phyloP scores from a whole-genome alignment of 1,140 invertebrate genomes.

The Copidosoma floridanum region DNA sequence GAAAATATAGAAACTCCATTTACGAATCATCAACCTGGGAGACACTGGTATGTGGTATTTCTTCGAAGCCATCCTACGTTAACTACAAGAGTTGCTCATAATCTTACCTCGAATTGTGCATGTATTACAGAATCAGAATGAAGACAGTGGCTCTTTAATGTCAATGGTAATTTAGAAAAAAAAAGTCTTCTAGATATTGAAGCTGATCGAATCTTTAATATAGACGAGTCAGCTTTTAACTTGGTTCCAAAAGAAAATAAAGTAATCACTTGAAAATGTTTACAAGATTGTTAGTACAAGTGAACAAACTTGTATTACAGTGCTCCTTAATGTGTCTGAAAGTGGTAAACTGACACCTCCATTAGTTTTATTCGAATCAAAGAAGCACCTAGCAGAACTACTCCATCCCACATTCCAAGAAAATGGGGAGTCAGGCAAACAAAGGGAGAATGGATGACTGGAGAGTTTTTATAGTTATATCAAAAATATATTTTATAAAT shows the following conservation, averaged over 20 bases:
- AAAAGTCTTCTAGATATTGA: not conserved
- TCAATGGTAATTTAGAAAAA: not conserved
- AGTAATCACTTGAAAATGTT: not conserved
- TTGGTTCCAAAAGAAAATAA: not conserved
- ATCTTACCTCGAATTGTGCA: not conserved
- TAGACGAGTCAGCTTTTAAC: not conserved
- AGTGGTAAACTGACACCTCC: too few relatives aligned
- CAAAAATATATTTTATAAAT: slow-evolving; percentile 11
- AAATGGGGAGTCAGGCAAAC: not conserved
- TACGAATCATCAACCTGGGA: too few relatives aligned
- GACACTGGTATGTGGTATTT: not conserved
- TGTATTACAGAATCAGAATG: not conserved
- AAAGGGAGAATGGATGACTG: slow-evolving; percentile 25
- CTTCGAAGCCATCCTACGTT: not conserved
- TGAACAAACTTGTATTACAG: too few relatives aligned
- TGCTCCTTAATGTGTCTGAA: too few relatives aligned
- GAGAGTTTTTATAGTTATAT: slow-evolving; percentile 25
- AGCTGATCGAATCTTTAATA: not conserved
- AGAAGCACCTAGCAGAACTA: too few relatives aligned
- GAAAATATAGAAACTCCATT: too few relatives aligned
- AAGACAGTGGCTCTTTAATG: not conserved
- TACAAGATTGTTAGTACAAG: not conserved
- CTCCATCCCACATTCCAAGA: not conserved
- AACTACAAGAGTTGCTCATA: not conserved
- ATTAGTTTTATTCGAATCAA: too few relatives aligned